Evolutionary conservation across 2,888 invertebrate genomes (phyloP).

Genomic region (Cataglyphis rosenhaueri): DNA sequence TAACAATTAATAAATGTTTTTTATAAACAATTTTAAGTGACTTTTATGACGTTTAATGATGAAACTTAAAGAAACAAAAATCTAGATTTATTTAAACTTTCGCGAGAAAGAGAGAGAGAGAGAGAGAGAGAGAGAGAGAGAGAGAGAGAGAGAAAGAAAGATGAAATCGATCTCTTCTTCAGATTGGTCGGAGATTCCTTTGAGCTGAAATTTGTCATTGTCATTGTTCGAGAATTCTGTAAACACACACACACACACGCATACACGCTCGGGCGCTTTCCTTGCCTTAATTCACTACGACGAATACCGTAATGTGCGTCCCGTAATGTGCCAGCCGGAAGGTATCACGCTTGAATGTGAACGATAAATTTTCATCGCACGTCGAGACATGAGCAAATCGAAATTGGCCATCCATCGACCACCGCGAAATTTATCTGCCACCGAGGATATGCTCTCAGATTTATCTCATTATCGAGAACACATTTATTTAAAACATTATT

Average conservation of each 20-base stretch:
- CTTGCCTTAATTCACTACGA: slow-evolving; percentile 18
- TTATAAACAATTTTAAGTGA: not conserved
- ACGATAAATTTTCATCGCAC: slow-evolving; percentile 67
- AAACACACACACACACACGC: not conserved
- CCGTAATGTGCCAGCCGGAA: slow-evolving; percentile 58
- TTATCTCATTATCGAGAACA: not conserved
- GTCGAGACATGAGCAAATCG: slow-evolving; percentile 63
- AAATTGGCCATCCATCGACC: slow-evolving; percentile 14
- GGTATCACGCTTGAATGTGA: slow-evolving; percentile 69
- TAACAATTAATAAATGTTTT: not conserved
- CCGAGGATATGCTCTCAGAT: not conserved
- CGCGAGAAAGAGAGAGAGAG: not conserved
- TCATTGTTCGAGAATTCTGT: slow-evolving; percentile 6
- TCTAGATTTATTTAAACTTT: not conserved
- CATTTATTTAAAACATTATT: not conserved
- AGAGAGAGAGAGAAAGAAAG: not conserved
- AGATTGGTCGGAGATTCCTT: not conserved
- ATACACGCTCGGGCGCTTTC: not conserved
- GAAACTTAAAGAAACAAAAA: not conserved
- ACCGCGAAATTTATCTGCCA: not conserved
- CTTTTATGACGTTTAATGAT: not conserved
- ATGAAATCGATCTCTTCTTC: not conserved
- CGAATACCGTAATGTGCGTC: slow-evolving; percentile 52
- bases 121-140: not conserved
- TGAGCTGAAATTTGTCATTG: slow-evolving; percentile 37